Evolutionary conservation across 2,888 invertebrate species (phyloP).

Genomic region (Eurois occulta): DNA sequence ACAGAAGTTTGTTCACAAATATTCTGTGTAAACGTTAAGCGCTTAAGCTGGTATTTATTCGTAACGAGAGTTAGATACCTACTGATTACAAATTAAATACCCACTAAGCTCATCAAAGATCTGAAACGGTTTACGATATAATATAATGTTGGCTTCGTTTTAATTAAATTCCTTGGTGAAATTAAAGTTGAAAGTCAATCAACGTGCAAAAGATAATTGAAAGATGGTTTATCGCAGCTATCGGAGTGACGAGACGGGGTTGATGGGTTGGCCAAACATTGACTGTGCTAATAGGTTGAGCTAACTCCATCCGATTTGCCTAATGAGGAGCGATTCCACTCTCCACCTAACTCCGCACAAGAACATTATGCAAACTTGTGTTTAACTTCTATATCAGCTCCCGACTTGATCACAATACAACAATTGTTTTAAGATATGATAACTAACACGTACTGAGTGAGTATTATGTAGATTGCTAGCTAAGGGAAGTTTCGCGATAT

Average conservation of each 20-base stretch:
- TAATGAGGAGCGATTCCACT: constrained; percentile 86
- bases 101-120: constrained; percentile 59
- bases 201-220: constrained; percentile 69
- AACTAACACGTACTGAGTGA: constrained; percentile 58
- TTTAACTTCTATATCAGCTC: constrained; percentile 86
- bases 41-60: constrained; percentile 59
- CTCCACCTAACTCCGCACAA: constrained; percentile 77
- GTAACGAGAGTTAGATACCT: constrained; percentile 55
- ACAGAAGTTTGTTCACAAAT: constrained; percentile 57
- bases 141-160: constrained; percentile 58
- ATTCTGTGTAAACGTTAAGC: constrained; percentile 59
- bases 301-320: constrained; percentile 87
- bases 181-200: constrained; percentile 68
- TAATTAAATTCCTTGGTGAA: constrained; percentile 63
- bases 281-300: constrained; percentile 87
- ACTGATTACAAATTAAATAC: constrained; percentile 62
- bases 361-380: constrained; percentile 87
- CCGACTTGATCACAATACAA: constrained; percentile 82
- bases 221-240: constrained; percentile 71
- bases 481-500: constrained; percentile 50
- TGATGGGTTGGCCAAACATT: constrained; percentile 87
- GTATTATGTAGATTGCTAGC: constrained; percentile 58
- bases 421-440: constrained; percentile 73
- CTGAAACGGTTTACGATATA: constrained; percentile 58
- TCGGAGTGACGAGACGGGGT: constrained; percentile 76